These are phyloP conservation scores for Trachymyrmex cornetzi DNA, from an alignment of 1,140 invertebrate genomes.

Conservation along the genomic window DNA sequence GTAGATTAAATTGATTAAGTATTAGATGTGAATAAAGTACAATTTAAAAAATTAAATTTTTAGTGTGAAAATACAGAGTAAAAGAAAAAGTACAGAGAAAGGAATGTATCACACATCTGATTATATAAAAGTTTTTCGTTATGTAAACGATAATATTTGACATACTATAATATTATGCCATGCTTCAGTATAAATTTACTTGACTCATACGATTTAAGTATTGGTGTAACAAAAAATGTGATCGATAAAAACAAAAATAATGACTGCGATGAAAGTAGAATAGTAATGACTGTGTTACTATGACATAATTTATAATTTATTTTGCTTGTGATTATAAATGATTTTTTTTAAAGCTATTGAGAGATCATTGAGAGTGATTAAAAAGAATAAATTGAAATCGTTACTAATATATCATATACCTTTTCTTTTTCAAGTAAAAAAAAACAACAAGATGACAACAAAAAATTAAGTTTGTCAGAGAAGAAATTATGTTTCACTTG, in stretches of 20 bases:
- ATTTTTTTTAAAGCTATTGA: neutral
- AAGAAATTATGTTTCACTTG: no score
- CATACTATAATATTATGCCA: neutral
- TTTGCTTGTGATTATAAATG: neutral
- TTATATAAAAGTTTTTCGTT: conserved; percentile 13
- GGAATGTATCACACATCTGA: neutral
- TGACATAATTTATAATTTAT: neutral
- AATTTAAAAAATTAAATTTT: neutral
- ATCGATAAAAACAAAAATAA: neutral
- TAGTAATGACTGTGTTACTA: neutral
- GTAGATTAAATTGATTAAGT: neutral
- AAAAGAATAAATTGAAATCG: neutral
- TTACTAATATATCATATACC: neutral
- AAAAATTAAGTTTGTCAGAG: no score
- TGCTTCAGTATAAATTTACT: neutral
- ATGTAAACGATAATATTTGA: neutral
- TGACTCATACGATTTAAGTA: neutral
- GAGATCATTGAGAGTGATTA: neutral
- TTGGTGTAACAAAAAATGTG: neutral
- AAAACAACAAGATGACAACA: no score
- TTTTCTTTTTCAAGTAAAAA: no score
- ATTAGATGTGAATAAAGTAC: conserved; percentile 11
- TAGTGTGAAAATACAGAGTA: neutral
- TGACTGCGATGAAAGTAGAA: neutral
- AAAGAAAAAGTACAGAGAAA: neutral